phyloP scores from a whole-genome alignment of 2,113 vertebrate genomes.

The Ictidomys tridecemlineatus region DNA sequence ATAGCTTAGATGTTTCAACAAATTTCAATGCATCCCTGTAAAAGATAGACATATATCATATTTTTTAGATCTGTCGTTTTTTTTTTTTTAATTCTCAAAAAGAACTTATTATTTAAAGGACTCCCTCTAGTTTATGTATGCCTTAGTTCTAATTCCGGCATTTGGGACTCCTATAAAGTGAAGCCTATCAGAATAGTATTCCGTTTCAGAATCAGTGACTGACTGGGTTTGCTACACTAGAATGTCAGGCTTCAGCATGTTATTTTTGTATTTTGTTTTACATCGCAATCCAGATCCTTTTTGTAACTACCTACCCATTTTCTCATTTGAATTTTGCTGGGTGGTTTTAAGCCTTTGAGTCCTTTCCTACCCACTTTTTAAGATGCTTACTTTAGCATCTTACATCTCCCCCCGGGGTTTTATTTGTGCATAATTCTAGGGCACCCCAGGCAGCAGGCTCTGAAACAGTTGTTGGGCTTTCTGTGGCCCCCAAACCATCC shows the following conservation, averaged over 20 bases:
- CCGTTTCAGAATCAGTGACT: neutral
- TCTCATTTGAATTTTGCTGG: conserved; percentile 68
- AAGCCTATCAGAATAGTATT: neutral
- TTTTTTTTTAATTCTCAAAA: conserved; percentile 45
- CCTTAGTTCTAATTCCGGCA: neutral
- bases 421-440: conserved; percentile 66
- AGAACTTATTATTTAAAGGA: conserved; percentile 14
- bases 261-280: conserved; percentile 42
- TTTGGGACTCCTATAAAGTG: neutral
- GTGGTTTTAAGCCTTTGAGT: conserved; percentile 50
- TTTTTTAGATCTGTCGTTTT: conserved; percentile 18
- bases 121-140: neutral
- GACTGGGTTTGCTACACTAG: neutral
- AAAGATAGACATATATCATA: neutral
- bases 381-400: conserved; percentile 79
- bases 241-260: neutral
- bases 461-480: conserved; percentile 74
- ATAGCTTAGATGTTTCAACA: neutral
- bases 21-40: neutral
- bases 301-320: conserved; percentile 38
- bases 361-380: conserved; percentile 60
- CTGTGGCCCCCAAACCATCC: conserved; percentile 60
- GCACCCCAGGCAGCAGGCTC: conserved; percentile 63
- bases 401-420: conserved; percentile 40
- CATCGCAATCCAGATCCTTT: conserved; percentile 43